Base-by-base conservation (phyloP, 2,113 vertebrate species). In the Heterocephalus glaber region DNA sequence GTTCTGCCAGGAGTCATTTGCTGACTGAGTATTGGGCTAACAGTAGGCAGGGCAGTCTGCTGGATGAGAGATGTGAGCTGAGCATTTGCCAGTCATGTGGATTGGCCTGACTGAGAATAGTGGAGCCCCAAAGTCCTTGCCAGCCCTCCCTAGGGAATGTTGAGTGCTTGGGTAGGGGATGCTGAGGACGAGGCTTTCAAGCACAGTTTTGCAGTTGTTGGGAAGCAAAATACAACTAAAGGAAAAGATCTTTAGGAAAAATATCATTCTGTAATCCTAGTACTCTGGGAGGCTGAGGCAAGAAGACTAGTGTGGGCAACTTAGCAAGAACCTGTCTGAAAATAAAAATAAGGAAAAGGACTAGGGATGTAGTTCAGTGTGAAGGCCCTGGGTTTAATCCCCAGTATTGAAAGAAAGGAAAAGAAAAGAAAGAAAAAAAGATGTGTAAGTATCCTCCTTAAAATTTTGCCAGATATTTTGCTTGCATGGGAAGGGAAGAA, bases 401-500 rank as follows among this genome's bases (percentile, higher is more conserved):
- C 24, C 19, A 76, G 44, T 49, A 47, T 30, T 30, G 28, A 44
- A 44, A 74, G 41, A 72, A 74, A 74, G 41, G 41, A 13, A 74
- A 14, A 38, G 17, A 70, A 70, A 70, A 38, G 19, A n/a, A 70
- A 68, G 19, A 58, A 41, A 41, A 72, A 41, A 41, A 74, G 38
- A 74, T 44, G 20, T 44, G 22, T 54, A 58, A 86, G 7, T 80
- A 60, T 58, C 8, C 16, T 49, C 61, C 63, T 91, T 14, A 74
- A 63, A 56, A 90, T 54, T 65, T 41, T 85, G 72, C n/a, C n/a
- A 81, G 63, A 66, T 89, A 74, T 16, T 91, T 89, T 89, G 49
- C 61, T 65, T 77, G 26, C 38, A 13, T 79, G 19, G 70, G 65
- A 63, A 92, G 35, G 16, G 52, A 61, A 19, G 19, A 76, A 47